Evolutionary conservation across 2,113 vertebrate species (phyloP).

Genomic region (Strix aluco): DNA sequence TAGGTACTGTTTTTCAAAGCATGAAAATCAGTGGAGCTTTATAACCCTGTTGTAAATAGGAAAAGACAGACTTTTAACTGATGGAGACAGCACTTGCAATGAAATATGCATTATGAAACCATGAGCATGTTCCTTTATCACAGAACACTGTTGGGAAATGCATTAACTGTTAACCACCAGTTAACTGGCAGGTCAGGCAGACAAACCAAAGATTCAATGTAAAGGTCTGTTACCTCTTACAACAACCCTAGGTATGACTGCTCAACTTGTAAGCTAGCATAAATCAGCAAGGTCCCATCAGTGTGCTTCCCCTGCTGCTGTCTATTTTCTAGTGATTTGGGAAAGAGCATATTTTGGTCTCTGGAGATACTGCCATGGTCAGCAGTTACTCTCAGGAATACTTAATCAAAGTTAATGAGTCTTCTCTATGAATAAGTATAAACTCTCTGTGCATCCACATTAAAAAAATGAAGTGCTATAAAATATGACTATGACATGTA

Average conservation of each 20-base stretch:
- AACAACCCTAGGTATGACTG: background rate
- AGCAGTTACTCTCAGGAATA: background rate
- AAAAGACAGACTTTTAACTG: background rate
- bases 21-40: background rate
- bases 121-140: background rate
- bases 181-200: slow-evolving; percentile 34
- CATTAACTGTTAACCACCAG: slow-evolving; percentile 47
- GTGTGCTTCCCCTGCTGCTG: background rate
- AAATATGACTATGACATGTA: background rate
- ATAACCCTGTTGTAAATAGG: background rate
- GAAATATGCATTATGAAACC: slow-evolving; percentile 18
- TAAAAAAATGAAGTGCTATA: background rate
- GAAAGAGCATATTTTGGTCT: background rate
- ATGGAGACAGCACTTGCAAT: background rate
- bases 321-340: background rate
- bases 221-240: background rate
- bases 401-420: background rate
- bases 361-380: background rate
- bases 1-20: background rate
- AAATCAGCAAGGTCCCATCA: background rate
- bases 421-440: background rate
- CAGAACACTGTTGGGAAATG: slow-evolving; percentile 6
- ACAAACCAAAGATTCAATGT: background rate
- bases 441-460: background rate
- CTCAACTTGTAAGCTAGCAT: background rate